Percentiles rank a stretch among this genome's conserved stretches.
These are phyloP conservation scores for Chaenogobius annularis DNA, from an alignment of 2,113 vertebrate genomes.

Conservation along the genomic window DNA sequence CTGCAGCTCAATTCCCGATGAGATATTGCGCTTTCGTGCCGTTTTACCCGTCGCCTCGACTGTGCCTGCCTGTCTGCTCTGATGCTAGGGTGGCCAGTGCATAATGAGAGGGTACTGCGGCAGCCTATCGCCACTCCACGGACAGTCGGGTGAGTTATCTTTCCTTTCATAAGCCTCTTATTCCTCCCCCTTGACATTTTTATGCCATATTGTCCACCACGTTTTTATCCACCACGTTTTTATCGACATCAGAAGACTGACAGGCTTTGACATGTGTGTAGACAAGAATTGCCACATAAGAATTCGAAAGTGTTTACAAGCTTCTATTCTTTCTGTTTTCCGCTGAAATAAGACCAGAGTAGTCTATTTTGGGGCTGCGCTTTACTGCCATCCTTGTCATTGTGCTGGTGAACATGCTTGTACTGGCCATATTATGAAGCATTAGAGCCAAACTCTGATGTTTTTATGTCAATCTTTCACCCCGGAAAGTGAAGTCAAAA, in stretches of 20 bases:
- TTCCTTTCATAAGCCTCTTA: conserved; percentile 32
- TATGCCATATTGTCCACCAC: conserved; percentile 44
- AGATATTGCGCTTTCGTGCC: conserved; percentile 34
- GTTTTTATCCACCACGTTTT: conserved; percentile 37
- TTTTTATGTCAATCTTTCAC: conserved; percentile 2
- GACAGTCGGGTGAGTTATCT: conserved; percentile 66
- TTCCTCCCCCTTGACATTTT: conserved; percentile 20
- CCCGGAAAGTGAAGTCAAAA: conserved; percentile 14
- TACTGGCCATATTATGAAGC: conserved; percentile 15
- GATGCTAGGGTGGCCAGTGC: conserved; percentile 42
- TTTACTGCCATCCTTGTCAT: conserved; percentile 35
- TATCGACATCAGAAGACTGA: conserved; percentile 36
- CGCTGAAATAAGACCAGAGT: conserved; percentile 10
- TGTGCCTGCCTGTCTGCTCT: conserved; percentile 28
- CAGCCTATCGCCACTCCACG: conserved; percentile 42
- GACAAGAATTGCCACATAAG: conserved; percentile 32
- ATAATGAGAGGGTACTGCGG: conserved; percentile 57
- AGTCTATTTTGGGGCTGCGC: conserved; percentile 19
- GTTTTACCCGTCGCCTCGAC: conserved; percentile 37
- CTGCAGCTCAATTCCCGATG: conserved; percentile 39
- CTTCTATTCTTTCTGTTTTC: conserved; percentile 34
- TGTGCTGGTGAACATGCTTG: conserved; percentile 20
- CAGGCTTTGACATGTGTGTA: conserved; percentile 29
- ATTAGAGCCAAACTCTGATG: conserved; percentile 12
- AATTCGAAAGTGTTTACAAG: conserved; percentile 24